A percentile compares a stretch with the other conserved stretches of the same genome.
Evolutionary conservation across 2,113 vertebrate species (phyloP).

Genomic region (Channa argus): DNA sequence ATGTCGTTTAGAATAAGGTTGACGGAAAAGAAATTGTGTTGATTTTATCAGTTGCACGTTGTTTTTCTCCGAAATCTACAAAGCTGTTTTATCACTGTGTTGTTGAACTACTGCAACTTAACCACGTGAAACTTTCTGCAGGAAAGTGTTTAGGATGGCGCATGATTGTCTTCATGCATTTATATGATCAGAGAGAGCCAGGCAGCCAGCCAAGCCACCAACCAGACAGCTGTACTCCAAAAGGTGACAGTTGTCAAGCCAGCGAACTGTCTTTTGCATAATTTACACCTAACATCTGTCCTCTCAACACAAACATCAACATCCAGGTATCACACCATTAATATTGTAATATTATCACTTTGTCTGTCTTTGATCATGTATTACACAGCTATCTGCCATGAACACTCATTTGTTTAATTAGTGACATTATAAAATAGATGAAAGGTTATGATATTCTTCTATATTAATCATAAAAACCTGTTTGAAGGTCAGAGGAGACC

Average conservation of each 20-base stretch:
- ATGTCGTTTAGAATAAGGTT: no score
- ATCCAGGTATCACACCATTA: constrained; percentile 29
- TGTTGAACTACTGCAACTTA: neutral
- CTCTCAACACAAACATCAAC: constrained; percentile 37
- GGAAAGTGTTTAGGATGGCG: neutral
- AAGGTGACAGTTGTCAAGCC: constrained; percentile 67
- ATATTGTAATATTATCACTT: constrained; percentile 33
- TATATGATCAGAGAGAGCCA: constrained; percentile 10
- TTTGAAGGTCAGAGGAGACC: no score
- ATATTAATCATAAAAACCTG: no score
- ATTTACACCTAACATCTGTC: constrained; percentile 53
- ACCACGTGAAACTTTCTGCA: neutral
- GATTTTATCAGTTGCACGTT: neutral
- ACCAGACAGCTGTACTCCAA: constrained; percentile 9
- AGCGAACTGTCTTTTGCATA: constrained; percentile 63
- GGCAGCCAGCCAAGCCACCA: constrained; percentile 26
- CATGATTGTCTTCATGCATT: constrained; percentile 15
- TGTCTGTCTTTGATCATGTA: constrained; percentile 18
- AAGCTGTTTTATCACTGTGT: neutral
- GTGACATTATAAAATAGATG: neutral
- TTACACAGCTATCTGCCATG: constrained; percentile 17
- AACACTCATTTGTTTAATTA: constrained; percentile 23
- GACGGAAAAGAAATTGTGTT: neutral
- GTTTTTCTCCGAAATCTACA: neutral
- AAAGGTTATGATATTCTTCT: neutral